Conservation (phyloP, 2,113 vertebrate species). For the Hymenochirus boettgeri region DNA sequence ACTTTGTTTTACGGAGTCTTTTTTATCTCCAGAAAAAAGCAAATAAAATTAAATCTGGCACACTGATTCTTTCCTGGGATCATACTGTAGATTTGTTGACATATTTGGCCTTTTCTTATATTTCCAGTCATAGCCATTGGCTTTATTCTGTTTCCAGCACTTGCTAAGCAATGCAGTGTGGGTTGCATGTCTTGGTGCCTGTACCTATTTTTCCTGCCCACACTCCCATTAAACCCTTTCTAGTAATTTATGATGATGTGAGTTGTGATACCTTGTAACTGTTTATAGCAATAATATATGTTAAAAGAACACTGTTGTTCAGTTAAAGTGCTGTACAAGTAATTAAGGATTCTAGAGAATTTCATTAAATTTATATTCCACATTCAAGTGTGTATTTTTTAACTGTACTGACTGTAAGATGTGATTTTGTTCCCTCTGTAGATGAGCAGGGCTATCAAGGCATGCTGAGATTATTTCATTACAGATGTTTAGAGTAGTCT, state of each 20-base stretch:
- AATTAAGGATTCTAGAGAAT: conserved; percentile 10
- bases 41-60: too few relatives aligned
- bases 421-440: too few relatives aligned
- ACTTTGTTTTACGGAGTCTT: too few relatives aligned
- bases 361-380: conserved; percentile 25
- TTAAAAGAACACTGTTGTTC: conserved; percentile 4
- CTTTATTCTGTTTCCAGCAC: too few relatives aligned
- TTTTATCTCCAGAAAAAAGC: too few relatives aligned
- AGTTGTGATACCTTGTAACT: conserved; percentile 1
- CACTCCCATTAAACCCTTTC: not conserved
- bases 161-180: not conserved
- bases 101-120: too few relatives aligned
- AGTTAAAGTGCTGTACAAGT: conserved; percentile 17
- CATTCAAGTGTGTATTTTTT: not conserved
- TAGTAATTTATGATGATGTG: not conserved
- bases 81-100: too few relatives aligned
- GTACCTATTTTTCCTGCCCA: not conserved
- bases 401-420: not conserved
- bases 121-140: too few relatives aligned
- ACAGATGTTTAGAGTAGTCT: too few relatives aligned
- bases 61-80: too few relatives aligned
- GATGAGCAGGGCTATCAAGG: too few relatives aligned
- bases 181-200: not conserved
- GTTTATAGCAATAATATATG: conserved; percentile 21
- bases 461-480: too few relatives aligned